Evolutionary conservation across 2,113 vertebrate genomes (phyloP), one percentile per base, ranked within the genome.

Genomic region (Salminus brasiliensis): DNA sequence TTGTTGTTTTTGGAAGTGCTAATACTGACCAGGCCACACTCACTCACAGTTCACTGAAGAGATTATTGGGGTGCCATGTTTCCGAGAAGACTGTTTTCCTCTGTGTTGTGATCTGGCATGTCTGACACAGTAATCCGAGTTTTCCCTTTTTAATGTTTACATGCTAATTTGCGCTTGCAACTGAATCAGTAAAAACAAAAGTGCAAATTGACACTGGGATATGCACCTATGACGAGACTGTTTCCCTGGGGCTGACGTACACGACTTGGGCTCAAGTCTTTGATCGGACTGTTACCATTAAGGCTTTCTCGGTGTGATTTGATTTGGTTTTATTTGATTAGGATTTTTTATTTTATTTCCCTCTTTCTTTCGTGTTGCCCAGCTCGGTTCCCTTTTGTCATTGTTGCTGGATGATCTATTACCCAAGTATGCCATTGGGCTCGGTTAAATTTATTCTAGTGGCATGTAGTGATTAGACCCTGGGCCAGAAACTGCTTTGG

Each of bases 111-210:
- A 57, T 72, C 30, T 39, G 55, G 30, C 21, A 8, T 52, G 29
- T 66, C 70, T n/a, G 59, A 60, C 77, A 63, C 30, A 72, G 70
- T 34, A 32, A 70, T 71, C 59, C 25, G 66, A 81, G 27, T 69
- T 81, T 45, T 79, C 77, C 80, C 76, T 72, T 49, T n/a, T 80
- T 49, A 69, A 85, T 81, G 85, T 87, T 85, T 85, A 83, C 83
- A 81, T 83, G 78, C 82, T 82, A 62, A 65, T 80, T 83, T 84
- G 76, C 80, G 81, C 82, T 87, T 79, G 78, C 70, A 81, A 69
- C 75, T 78, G 63, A 84, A 78, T 84, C 71, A 52, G 76, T 68
- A 73, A 74, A 83, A n/a, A n/a, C n/a, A n/a, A n/a, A 59, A 75
- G 82, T 84, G 83, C 79, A 84, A 75, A 79, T 75, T 78, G 52